Evolutionary conservation across 2,113 vertebrate genomes (phyloP).

Genomic region (Catharus minimus): DNA sequence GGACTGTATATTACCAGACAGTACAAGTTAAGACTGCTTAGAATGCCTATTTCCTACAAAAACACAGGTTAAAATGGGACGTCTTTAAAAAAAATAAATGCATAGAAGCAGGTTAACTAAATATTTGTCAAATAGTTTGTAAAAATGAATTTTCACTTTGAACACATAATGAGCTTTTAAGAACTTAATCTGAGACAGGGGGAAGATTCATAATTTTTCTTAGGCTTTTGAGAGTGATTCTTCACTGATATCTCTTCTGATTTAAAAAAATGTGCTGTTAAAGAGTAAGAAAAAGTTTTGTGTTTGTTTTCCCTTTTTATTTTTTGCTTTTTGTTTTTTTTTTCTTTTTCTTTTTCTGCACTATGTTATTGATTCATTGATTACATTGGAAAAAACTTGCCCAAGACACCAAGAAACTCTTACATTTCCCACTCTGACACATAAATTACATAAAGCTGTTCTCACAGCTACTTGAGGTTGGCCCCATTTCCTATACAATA

Average conservation of each 20-base stretch:
- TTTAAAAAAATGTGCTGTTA: not conserved
- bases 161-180: not conserved
- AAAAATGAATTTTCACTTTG: not conserved
- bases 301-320: not conserved
- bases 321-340: not conserved
- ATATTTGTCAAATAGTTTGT: not conserved
- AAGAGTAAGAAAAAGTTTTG: not conserved
- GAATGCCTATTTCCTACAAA: not conserved
- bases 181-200: not conserved
- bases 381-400: not conserved
- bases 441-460: not conserved
- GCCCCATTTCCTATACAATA: not conserved
- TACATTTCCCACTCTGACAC: not conserved
- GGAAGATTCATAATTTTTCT: not conserved
- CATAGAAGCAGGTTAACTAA: not conserved
- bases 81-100: not conserved
- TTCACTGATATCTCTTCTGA: not conserved
- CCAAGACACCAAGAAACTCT: not conserved
- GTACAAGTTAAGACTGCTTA: not conserved
- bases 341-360: not conserved
- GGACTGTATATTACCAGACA: not conserved
- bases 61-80: not conserved
- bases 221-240: not conserved
- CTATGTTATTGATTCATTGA: not conserved
- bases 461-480: not conserved